These are phyloP conservation scores for Fregetta grallaria DNA, from an alignment of 2,113 vertebrate genomes.

Conservation along the genomic window DNA sequence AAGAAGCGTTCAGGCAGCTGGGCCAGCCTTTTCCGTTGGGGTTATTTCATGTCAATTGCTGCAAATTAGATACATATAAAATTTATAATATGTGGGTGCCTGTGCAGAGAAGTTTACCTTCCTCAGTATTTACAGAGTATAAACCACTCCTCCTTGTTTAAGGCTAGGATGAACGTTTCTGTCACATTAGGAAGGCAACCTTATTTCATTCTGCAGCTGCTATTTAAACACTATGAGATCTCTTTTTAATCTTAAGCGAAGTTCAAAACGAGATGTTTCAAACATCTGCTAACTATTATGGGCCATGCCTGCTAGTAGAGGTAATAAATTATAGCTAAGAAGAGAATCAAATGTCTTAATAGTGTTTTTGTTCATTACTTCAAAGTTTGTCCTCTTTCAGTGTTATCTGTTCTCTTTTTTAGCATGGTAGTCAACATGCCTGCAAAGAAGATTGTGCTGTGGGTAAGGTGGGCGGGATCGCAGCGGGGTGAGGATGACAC, in stretches of 20 bases:
- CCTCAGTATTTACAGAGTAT: constrained; percentile 25
- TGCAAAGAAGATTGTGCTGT: background rate
- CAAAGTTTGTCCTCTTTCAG: background rate
- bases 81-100: background rate
- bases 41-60: constrained; percentile 11
- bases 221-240: constrained; percentile 11
- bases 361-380: constrained; percentile 15
- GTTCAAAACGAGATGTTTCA: constrained; percentile 29
- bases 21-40: background rate
- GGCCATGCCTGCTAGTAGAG: constrained; percentile 8
- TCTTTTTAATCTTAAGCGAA: constrained; percentile 48
- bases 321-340: constrained; percentile 33
- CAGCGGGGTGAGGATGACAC: background rate
- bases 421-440: background rate
- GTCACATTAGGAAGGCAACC: constrained; percentile 30
- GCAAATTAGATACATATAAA: background rate
- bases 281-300: constrained; percentile 58
- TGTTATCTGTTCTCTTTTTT: constrained; percentile 34
- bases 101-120: constrained; percentile 1
- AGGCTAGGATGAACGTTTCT: constrained; percentile 25
- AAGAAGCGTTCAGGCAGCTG: background rate
- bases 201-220: constrained; percentile 50
- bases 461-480: background rate
- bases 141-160: constrained; percentile 44
- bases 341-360: constrained; percentile 16